Conservation (phyloP, 2,888 invertebrate genomes). For the Eurytoma adleriae region DNA sequence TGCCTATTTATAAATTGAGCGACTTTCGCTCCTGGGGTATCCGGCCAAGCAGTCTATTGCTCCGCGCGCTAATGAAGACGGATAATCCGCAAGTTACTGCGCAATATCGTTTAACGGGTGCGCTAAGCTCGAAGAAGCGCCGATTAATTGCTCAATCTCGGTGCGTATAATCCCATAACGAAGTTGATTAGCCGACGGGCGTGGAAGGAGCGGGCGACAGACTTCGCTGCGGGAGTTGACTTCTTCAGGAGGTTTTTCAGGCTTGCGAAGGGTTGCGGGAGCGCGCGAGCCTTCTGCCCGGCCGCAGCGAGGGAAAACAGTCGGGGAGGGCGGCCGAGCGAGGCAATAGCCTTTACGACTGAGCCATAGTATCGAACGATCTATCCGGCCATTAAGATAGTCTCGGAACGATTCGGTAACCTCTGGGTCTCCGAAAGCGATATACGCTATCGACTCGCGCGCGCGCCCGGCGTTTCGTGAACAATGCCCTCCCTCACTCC, state of each 20-base stretch:
- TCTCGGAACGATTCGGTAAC: slow-evolving; percentile 76
- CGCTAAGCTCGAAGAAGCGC: slow-evolving; percentile 15
- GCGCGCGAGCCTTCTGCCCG: slow-evolving; percentile 51
- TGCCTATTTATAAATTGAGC: too few species aligned
- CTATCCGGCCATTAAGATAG: slow-evolving; percentile 76
- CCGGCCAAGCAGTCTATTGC: neutral
- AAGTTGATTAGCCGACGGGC: slow-evolving; percentile 48
- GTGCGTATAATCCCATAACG: neutral
- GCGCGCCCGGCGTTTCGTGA: slow-evolving; percentile 67
- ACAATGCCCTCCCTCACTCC: slow-evolving; percentile 61
- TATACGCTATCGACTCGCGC: slow-evolving; percentile 73
- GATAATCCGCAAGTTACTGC: neutral
- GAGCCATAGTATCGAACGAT: slow-evolving; percentile 76
- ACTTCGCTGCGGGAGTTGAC: too few species aligned
- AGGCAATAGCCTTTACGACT: slow-evolving; percentile 76
- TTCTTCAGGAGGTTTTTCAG: slow-evolving; percentile 4
- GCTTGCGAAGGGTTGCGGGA: slow-evolving; percentile 56
- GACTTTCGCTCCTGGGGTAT: too few species aligned
- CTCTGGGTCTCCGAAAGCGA: slow-evolving; percentile 74
- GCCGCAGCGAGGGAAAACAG: slow-evolving; percentile 61
- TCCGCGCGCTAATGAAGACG: slow-evolving; percentile 4
- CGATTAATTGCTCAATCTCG: slow-evolving; percentile 47
- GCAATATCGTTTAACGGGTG: neutral
- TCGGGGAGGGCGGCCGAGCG: slow-evolving; percentile 63
- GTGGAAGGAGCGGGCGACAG: neutral